Evolutionary conservation across 1,140 invertebrate genomes (phyloP).

Genomic region (Trachelipus rathkii): DNA sequence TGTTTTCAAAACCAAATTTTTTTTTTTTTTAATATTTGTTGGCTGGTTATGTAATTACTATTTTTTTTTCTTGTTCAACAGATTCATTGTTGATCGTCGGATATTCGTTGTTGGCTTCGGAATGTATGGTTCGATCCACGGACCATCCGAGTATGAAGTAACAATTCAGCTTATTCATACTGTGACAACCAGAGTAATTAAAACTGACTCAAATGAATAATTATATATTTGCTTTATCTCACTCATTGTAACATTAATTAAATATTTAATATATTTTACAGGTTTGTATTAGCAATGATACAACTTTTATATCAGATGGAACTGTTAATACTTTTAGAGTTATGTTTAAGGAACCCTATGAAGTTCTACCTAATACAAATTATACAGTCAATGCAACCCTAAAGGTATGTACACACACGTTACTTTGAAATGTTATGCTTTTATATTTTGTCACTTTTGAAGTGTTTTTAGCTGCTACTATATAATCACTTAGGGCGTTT

Average conservation of each 20-base stretch:
- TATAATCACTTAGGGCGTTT: neutral
- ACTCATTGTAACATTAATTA: neutral
- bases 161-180: conserved; percentile 74
- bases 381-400: conserved; percentile 79
- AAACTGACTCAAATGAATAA: neutral
- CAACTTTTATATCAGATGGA: conserved; percentile 74
- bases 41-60: too few relatives aligned
- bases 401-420: conserved; percentile 66
- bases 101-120: conserved; percentile 86
- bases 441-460: too few relatives aligned
- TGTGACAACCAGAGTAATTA: conserved; percentile 63
- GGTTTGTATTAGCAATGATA: conserved; percentile 67
- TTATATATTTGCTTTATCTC: neutral
- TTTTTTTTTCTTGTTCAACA: conserved; percentile 46
- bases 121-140: conserved; percentile 79
- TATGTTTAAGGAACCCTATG: conserved; percentile 84
- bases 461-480: neutral
- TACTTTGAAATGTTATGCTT: neutral
- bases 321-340: conserved; percentile 75
- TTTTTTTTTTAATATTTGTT: too few relatives aligned
- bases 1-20: neutral
- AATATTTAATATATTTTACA: conserved; percentile 19
- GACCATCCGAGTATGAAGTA: conserved; percentile 74
- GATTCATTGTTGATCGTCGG: conserved; percentile 74
- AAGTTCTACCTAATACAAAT: conserved; percentile 71